Evolutionary conservation across 2,113 vertebrate species (phyloP).

Genomic region (Brachionichthys hirsutus): DNA sequence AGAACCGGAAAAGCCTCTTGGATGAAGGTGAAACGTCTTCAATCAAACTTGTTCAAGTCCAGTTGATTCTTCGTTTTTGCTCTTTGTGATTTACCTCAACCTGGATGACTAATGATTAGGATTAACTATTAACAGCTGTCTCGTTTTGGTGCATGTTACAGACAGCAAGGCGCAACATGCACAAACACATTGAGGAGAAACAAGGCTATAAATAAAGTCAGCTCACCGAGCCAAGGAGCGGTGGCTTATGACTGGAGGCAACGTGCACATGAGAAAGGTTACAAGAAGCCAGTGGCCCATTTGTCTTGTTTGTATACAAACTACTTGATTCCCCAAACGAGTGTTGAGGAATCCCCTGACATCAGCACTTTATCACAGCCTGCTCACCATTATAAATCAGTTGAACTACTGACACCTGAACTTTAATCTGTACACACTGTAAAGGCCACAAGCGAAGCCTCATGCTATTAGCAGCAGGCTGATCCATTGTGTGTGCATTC

Average conservation of each 20-base stretch:
- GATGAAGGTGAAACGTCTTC: no score
- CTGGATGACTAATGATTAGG: no score
- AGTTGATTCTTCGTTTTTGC: no score
- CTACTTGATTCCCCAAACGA: slow-evolving; percentile 79
- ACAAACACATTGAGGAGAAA: slow-evolving; percentile 9
- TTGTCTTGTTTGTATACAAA: slow-evolving; percentile 77
- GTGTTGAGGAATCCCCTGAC: slow-evolving; percentile 72
- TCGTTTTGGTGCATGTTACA: not conserved
- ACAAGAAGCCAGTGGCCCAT: slow-evolving; percentile 65
- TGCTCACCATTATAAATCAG: slow-evolving; percentile 81
- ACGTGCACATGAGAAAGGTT: slow-evolving; percentile 75
- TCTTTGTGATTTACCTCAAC: no score
- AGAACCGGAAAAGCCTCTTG: no score
- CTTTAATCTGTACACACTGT: slow-evolving; percentile 72
- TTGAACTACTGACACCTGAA: slow-evolving; percentile 82
- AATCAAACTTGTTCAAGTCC: no score
- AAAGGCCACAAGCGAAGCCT: slow-evolving; percentile 75
- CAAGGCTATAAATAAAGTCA: slow-evolving; percentile 71
- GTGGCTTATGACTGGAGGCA: slow-evolving; percentile 67
- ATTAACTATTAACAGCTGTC: no score
- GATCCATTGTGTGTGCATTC: slow-evolving; percentile 78
- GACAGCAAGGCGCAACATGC: slow-evolving; percentile 21
- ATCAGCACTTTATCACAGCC: slow-evolving; percentile 75
- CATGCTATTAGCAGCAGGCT: slow-evolving; percentile 68
- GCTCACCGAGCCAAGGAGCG: slow-evolving; percentile 54